Evolutionary conservation across 2,797 vertebrate genomes (phyloP), one percentile per base, ranked within the genome.

Genomic region (Rachycentron canadum): DNA sequence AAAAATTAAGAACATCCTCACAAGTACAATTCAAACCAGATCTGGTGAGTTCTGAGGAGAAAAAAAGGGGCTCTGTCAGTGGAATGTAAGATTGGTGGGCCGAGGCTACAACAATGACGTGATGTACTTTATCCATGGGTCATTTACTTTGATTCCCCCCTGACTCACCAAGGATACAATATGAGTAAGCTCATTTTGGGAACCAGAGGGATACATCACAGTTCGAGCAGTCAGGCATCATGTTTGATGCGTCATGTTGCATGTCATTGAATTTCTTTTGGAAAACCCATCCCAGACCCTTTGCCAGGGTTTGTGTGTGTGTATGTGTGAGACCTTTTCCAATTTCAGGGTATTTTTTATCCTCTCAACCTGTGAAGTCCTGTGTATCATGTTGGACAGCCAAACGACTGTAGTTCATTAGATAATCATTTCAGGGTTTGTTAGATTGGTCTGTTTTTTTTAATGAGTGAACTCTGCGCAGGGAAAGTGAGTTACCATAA

Each of bases 111-210:
- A 47, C 21, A 36, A 79, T 92, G 87, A 89, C 83, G 87, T 91
- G 73, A 88, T 86, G 72, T 69, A 8, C 80, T 92, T 89, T 78
- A 87, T 91, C 79, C 83, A 88, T 50, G 77, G 85, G 79, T 87
- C 86, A 87, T 91, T 89, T 84, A 73, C 80, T 84, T 76, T 83
- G 71, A 88, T 76, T 89, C 79, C 41, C 85, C 74, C 79, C 64
- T 91, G 88, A 90, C 85, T 86, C 72, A 87, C 78, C 47, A 21
- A 59, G 76, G 76, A 74, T 76, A 69, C 57, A 76, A 36, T 77
- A 85, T 90, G 78, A 91, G 87, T 79, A 81, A 83, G 71, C 86
- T 90, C 80, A 73, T 87, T 90, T 78, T 70, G 67, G 69, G 58
- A 76, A 87, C 75, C 73, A 40, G 45, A 50, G 86, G 84, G 81